Evolutionary conservation across 2,113 vertebrate genomes (phyloP).

Genomic region (Tragelaphus buxtoni): DNA sequence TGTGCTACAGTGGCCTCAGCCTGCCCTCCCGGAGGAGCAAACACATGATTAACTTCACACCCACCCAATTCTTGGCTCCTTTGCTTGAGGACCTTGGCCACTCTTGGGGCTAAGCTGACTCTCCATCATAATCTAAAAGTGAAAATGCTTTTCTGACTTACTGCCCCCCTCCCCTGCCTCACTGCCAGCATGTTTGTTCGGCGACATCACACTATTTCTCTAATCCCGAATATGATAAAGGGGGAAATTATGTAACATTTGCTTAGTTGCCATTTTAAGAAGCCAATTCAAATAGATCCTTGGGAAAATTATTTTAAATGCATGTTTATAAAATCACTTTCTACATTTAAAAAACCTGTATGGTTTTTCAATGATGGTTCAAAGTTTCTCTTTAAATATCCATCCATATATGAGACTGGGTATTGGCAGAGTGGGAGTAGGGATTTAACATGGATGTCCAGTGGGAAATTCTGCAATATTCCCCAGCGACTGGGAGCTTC

Average conservation of each 20-base stretch:
- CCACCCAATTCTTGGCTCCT: background rate
- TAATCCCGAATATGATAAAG: background rate
- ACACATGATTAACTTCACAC: background rate
- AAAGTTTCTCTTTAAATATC: background rate
- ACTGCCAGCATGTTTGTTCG: background rate
- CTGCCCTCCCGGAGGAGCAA: background rate
- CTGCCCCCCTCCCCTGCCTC: fast-evolving
- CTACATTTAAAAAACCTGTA: background rate
- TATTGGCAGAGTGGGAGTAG: background rate
- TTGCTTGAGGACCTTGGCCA: background rate
- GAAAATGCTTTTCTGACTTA: background rate
- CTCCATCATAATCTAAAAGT: background rate
- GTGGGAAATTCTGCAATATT: background rate
- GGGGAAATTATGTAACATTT: background rate
- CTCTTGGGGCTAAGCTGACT: background rate
- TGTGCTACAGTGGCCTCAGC: background rate
- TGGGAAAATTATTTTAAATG: background rate
- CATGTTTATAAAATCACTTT: background rate
- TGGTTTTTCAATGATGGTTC: background rate
- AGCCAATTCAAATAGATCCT: background rate
- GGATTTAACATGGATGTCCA: background rate
- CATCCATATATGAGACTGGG: background rate
- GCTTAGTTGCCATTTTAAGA: background rate
- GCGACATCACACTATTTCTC: background rate
- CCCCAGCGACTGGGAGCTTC: background rate